Conservation (phyloP, 2,797 vertebrate genomes). For the Galaxias olidus region DNA sequence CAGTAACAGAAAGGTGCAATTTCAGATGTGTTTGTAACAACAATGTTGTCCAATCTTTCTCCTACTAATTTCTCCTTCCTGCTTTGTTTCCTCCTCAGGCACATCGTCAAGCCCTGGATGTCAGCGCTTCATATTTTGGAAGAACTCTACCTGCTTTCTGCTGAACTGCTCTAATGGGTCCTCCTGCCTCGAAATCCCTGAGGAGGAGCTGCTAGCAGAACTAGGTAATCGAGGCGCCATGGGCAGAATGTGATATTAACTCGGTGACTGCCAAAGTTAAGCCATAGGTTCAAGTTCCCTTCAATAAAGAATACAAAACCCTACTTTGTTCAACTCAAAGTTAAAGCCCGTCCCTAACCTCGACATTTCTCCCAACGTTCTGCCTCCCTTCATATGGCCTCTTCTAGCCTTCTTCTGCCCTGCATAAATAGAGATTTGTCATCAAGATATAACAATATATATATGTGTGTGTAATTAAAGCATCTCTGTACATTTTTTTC, state of each 20-base stretch:
- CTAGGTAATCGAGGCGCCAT: slow-evolving; percentile 4
- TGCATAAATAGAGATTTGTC: too few relatives aligned
- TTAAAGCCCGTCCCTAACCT: too few relatives aligned
- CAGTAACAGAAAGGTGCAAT: too few relatives aligned
- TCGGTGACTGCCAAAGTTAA: not conserved
- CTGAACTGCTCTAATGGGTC: slow-evolving; percentile 24
- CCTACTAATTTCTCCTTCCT: slow-evolving; percentile 5
- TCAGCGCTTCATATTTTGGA: not conserved
- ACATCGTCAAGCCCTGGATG: accelerated
- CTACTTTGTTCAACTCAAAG: too few relatives aligned
- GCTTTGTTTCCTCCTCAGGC: slow-evolving; percentile 31
- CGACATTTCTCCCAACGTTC: too few relatives aligned
- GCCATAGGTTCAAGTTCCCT: not conserved
- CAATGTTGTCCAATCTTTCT: not conserved
- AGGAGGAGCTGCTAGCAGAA: not conserved
- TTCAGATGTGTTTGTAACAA: slow-evolving; percentile 2
- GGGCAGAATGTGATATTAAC: not conserved
- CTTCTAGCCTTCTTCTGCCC: too few relatives aligned
- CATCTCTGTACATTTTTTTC: not conserved
- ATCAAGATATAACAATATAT: not conserved
- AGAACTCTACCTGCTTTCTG: slow-evolving; percentile 26
- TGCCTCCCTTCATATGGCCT: too few relatives aligned
- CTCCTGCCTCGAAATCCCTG: slow-evolving; percentile 18
- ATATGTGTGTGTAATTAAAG: not conserved
- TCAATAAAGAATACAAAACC: too few relatives aligned